These are phyloP conservation scores for Bombus fervidus DNA, from an alignment of 1,140 invertebrate genomes.

Conservation along the genomic window DNA sequence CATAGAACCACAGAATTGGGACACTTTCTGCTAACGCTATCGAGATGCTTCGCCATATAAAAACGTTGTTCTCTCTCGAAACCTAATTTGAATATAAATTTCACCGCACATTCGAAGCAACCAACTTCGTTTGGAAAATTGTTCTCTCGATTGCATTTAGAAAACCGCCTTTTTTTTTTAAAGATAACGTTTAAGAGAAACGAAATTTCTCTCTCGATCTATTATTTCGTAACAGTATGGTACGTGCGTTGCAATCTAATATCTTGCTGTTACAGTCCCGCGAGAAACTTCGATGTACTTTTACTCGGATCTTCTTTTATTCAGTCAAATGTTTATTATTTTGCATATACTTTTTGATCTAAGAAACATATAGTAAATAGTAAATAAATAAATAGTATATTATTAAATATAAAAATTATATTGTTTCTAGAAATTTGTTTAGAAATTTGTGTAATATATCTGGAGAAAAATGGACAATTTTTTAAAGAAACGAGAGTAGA, in stretches of 20 bases:
- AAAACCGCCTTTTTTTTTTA: neutral
- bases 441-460: neutral
- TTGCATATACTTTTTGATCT: too few species aligned
- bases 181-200: neutral
- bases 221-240: too few species aligned
- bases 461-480: neutral
- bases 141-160: neutral
- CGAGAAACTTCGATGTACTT: too few species aligned
- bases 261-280: too few species aligned
- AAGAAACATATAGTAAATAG: too few species aligned
- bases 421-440: too few species aligned
- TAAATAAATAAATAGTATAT: too few species aligned
- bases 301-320: too few species aligned
- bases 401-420: too few species aligned
- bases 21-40: constrained; percentile 2
- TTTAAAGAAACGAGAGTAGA: neutral
- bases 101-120: neutral
- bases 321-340: too few species aligned
- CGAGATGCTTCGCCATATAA: neutral
- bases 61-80: neutral
- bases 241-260: too few species aligned
- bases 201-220: too few species aligned
- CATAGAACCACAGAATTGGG: neutral
- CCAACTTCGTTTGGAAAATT: neutral
- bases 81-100: constrained; percentile 32